Base-by-base conservation (phyloP, 2,113 vertebrate species). In the Cryptomyrus ogoouensis region DNA sequence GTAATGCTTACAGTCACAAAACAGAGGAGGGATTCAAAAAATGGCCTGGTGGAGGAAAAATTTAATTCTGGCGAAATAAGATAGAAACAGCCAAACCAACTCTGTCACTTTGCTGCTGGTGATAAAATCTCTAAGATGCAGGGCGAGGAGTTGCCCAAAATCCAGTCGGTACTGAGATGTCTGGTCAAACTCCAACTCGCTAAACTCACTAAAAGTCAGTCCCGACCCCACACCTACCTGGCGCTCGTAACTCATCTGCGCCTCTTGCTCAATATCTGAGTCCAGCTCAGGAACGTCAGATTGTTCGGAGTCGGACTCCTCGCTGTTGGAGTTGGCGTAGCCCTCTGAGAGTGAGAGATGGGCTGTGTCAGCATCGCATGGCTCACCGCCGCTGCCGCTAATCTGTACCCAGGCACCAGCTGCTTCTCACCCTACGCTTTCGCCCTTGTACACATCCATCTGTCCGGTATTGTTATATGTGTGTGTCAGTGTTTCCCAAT, bases 261-360 rank as follows among this genome's bases (percentile, higher is more conserved):
- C 96, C 95, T 99, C 98, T 92, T 98, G 98, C 90, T 99, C 98
- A 24, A 99, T 98, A 94, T 99, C 98, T 0, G 98, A 99, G 93
- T 99, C 98, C 90, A 99, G 91, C 87, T 99, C 98, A 0, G 98
- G 97, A 92, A 99, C 97, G 0, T 99, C 98, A 0, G 98, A 99
- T 87, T 99, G 93, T 89, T 99, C 98, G 0, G 98, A 99, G 94
- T 99, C 98, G 0, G 98, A 99, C 93, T 99, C 98, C 53, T 98
- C 98, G 17, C 98, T 99, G 94, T 97, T 97, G 10, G 98, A 99
- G 94, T 99, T 97, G 0, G 97, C 94, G 3, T 97, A 97, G 0
- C 97, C 97, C 88, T 98, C 98, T 98, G 94, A 83, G 91, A 83
- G 77, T 44, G 77, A 83, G 42, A 83, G 39, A 39, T 3, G 62